These are phyloP conservation scores for Clarias pachynema DNA, from an alignment of 2,797 vertebrate genomes.

Conservation along the genomic window DNA sequence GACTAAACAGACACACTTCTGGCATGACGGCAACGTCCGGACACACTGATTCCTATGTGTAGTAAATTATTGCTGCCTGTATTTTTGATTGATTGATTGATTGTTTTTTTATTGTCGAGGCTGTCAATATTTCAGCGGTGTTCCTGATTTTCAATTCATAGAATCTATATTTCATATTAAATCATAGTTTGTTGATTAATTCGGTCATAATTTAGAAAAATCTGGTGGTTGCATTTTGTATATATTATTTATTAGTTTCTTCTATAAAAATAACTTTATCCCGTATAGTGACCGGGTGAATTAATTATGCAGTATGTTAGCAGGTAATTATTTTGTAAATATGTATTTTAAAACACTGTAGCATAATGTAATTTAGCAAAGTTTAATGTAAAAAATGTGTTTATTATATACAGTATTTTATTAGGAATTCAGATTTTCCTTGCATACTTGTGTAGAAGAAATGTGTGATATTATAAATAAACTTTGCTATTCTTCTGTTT, in stretches of 20 bases:
- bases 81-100: background rate
- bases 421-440: constrained; percentile 17
- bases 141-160: background rate
- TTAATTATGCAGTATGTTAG: background rate
- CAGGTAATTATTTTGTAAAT: constrained; percentile 27
- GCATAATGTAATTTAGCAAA: background rate
- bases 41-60: background rate
- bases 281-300: background rate
- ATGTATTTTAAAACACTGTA: constrained; percentile 10
- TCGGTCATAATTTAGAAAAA: background rate
- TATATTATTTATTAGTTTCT: constrained; percentile 42
- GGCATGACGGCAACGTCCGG: background rate
- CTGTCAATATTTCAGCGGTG: background rate
- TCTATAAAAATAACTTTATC: background rate
- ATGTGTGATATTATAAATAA: background rate
- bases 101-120: background rate
- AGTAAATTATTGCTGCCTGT: background rate
- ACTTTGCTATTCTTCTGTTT: background rate
- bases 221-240: constrained; percentile 25
- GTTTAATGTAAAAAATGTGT: background rate
- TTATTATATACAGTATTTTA: background rate
- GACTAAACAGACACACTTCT: constrained; percentile 69
- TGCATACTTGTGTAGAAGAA: background rate
- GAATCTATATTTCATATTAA: background rate
- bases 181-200: background rate